Evolutionary conservation across 2,797 vertebrate species (phyloP).

Genomic region (Macrochelys suwanniensis): DNA sequence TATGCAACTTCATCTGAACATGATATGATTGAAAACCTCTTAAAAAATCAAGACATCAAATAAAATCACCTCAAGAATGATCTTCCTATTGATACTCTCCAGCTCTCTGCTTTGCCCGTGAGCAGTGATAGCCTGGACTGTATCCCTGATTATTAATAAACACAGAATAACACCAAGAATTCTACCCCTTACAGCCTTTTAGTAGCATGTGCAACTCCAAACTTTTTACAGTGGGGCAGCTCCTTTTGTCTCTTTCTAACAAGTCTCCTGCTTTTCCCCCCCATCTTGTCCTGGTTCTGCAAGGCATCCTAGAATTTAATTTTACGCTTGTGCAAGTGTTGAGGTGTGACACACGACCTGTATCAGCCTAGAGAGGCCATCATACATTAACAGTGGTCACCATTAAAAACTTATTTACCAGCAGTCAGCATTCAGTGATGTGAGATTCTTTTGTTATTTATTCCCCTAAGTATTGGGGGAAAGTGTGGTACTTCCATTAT

Average conservation of each 20-base stretch:
- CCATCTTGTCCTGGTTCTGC: not conserved
- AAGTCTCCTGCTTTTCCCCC: not conserved
- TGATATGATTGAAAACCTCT: conserved; percentile 61
- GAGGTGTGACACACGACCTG: not conserved
- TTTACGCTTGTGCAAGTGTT: not conserved
- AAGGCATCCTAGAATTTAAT: not conserved
- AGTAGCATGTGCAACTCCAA: not conserved
- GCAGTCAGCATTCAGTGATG: not conserved
- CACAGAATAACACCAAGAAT: not conserved
- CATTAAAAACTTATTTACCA: not conserved
- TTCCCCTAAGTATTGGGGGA: rapidly evolving
- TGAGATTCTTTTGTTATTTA: not conserved
- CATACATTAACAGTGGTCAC: not conserved
- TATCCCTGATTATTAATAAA: conserved; percentile 23
- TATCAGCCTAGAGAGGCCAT: not conserved
- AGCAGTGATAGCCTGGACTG: not conserved
- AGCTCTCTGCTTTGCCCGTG: not conserved
- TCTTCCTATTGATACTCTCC: not conserved
- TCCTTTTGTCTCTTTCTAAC: not conserved
- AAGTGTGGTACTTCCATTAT: not conserved
- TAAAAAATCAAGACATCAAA: conserved; percentile 51
- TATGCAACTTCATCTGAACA: not conserved
- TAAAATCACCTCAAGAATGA: not conserved
- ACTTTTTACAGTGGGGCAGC: not conserved
- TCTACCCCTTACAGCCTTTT: not conserved